Percentiles rank a stretch among this genome's conserved stretches.
These are phyloP conservation scores for Poecilia velifera DNA, from an alignment of 2,797 vertebrate genomes.

Conservation along the genomic window DNA sequence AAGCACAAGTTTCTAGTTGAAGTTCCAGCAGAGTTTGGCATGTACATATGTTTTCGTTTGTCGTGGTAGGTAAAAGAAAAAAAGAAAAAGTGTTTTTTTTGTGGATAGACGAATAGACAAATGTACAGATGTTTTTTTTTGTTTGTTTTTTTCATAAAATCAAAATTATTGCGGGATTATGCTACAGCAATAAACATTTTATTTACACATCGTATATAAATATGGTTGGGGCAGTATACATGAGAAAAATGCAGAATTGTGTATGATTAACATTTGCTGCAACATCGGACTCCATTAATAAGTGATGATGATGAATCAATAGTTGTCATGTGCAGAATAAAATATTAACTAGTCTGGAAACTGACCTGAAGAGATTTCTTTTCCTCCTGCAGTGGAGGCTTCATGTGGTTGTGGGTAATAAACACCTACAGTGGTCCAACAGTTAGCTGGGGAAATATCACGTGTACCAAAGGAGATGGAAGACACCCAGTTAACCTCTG, in stretches of 20 bases:
- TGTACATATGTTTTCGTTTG: background rate
- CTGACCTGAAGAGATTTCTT: constrained; percentile 72
- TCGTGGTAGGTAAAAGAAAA: background rate
- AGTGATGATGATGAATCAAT: constrained; percentile 84
- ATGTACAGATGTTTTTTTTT: background rate
- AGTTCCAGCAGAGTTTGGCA: background rate
- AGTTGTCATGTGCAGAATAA: constrained; percentile 78
- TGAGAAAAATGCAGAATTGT: constrained; percentile 48
- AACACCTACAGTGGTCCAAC: constrained; percentile 68
- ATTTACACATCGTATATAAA: background rate
- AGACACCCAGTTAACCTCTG: constrained; percentile 58
- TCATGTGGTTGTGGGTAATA: constrained; percentile 72
- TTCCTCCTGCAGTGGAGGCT: constrained; percentile 43
- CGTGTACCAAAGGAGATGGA: constrained; percentile 60
- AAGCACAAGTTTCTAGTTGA: background rate
- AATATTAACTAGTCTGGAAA: constrained; percentile 83
- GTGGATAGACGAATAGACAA: background rate
- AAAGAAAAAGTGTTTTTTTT: background rate
- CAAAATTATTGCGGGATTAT: background rate
- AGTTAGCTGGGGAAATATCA: constrained; percentile 70
- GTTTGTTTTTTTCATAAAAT: background rate
- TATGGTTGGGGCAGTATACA: constrained; percentile 23
- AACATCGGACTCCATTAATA: constrained; percentile 80
- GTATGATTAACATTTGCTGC: constrained; percentile 75
- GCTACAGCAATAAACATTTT: background rate